phyloP scores from a whole-genome alignment of 2,113 vertebrate genomes.

The Proterorhinus semilunaris region DNA sequence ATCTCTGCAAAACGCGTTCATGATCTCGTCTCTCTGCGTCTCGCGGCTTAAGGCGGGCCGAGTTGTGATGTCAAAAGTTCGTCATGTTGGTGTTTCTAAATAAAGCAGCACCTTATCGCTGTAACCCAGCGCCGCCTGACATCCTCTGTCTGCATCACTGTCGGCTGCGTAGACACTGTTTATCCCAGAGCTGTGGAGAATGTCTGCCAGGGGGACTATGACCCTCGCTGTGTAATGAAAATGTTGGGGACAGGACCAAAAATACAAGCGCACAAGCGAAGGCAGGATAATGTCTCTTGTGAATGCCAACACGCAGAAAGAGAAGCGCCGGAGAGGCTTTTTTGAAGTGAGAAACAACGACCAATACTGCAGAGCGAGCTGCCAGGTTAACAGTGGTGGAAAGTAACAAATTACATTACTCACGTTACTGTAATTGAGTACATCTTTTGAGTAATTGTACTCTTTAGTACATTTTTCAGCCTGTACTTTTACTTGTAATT shows the following conservation, averaged over 20 bases:
- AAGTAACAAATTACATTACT: no score
- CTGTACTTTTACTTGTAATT: no score
- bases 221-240: constrained; percentile 23
- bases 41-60: constrained; percentile 12
- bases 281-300: constrained; percentile 11
- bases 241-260: constrained; percentile 12
- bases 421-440: no score
- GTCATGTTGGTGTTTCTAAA: constrained; percentile 42
- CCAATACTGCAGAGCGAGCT: no score
- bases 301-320: neutral
- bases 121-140: constrained; percentile 31
- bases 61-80: constrained; percentile 36
- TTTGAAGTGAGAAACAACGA: neutral
- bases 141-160: constrained; percentile 56
- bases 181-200: constrained; percentile 25
- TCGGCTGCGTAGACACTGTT: constrained; percentile 34
- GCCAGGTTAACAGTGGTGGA: no score
- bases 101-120: constrained; percentile 58
- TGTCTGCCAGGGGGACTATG: constrained; percentile 21
- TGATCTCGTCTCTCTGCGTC: neutral
- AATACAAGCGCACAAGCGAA: constrained; percentile 19
- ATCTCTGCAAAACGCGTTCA: no score
- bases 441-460: no score
- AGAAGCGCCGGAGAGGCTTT: neutral
- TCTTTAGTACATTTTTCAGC: no score